Percentiles rank a stretch among this genome's conserved stretches.
Evolutionary conservation across 2,797 vertebrate genomes (phyloP).

Genomic region (Zalophus californianus): DNA sequence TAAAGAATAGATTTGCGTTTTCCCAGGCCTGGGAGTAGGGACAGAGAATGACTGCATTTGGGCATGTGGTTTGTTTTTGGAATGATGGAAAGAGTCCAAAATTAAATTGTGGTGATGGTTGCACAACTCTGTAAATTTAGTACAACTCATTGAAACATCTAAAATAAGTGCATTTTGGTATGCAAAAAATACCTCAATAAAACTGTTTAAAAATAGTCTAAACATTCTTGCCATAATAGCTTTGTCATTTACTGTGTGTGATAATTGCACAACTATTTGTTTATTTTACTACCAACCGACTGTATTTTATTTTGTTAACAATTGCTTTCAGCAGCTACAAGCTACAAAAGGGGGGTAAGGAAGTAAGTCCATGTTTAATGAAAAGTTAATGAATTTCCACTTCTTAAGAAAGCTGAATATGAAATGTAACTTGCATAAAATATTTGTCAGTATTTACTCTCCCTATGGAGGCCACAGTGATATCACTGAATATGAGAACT

Average conservation of each 20-base stretch:
- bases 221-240: background rate
- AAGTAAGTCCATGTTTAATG: background rate
- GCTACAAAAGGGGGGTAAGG: background rate
- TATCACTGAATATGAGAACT: background rate
- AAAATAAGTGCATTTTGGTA: background rate
- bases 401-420: background rate
- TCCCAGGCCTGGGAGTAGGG: background rate
- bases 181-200: background rate
- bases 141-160: background rate
- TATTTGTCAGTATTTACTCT: background rate
- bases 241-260: background rate
- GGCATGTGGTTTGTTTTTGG: background rate
- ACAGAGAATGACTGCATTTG: background rate
- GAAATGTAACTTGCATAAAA: background rate
- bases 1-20: background rate
- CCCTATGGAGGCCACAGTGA: background rate
- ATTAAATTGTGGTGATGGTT: background rate
- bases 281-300: background rate
- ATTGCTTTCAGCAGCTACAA: background rate
- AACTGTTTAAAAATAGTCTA: background rate
- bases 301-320: constrained; percentile 1
- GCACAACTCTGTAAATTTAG: background rate
- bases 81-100: background rate
- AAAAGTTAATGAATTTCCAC: background rate
- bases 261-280: background rate